Evolutionary conservation across 1,140 invertebrate species (phyloP), one percentile per base, ranked within the genome.

Genomic region (Nilaparvata lugens): DNA sequence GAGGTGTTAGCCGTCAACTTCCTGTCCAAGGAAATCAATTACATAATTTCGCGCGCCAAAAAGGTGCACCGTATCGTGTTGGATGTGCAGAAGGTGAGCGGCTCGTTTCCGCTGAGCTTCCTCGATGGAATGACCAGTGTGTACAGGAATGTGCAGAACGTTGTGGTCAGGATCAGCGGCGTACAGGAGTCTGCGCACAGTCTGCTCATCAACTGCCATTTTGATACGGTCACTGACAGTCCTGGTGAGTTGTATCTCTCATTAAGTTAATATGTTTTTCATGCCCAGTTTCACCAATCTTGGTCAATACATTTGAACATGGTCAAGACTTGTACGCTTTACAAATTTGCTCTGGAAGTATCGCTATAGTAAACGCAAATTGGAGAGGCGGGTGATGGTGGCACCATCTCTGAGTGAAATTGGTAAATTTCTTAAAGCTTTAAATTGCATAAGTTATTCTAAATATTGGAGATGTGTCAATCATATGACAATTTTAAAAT

Each of bases 121-220:
- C 74, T 91, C 2, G 88, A 90, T 71, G 85, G 86, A 19, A 87
- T 93, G 81, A 90, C 84, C 28, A 83, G 84, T 75, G 78, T 85
- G 62, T 88, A 87, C 69, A 78, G 77, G 68, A 82, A 82, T 70
- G 80, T 88, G 62, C 83, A 86, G 67, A 93, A 92, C 77, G 82
- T 95, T 61, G 77, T 93, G 61, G 90, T 87, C 16, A 85, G 84
- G 72, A 73, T 94, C 52, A 82, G 83, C 28, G 77, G 80, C 0
- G 73, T 72, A 64, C 68, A 77, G 68, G 69, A 76, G 48, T 80
- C 79, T 1, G 71, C 74, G 42, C 75, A 86, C 65, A 87, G 89
- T 70, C 75, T 97, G 65, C 76, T 97, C 54, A 81, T 97, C 56
- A 97, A 97, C 76, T 95, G 93, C 73, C 95, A 97, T 76, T 95